phyloP scores from a whole-genome alignment of 1,140 invertebrate species.

The Holotrichia oblita region DNA sequence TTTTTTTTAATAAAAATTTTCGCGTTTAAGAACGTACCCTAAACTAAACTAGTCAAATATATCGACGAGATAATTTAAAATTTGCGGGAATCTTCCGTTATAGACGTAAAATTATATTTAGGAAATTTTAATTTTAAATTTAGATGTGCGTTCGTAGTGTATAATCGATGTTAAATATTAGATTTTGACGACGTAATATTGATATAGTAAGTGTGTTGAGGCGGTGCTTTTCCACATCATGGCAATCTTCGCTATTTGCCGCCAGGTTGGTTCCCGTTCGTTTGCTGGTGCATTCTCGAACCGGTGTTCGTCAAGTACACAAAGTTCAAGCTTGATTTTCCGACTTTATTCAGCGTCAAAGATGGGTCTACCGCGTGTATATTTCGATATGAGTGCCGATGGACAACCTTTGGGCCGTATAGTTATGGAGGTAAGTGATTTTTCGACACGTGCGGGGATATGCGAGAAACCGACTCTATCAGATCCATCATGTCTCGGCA shows the following conservation, averaged over 20 bases:
- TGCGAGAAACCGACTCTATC: background rate
- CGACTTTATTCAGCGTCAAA: conserved; percentile 57
- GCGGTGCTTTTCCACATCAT: conserved; percentile 47
- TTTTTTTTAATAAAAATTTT: background rate
- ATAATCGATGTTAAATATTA: background rate
- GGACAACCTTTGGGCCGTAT: conserved; percentile 83
- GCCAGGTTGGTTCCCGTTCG: conserved; percentile 55
- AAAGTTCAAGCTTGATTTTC: conserved; percentile 44
- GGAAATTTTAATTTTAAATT: background rate
- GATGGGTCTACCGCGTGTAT: conserved; percentile 87
- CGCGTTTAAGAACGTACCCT: background rate
- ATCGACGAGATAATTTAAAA: background rate
- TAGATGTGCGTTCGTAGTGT: background rate
- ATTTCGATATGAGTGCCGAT: conserved; percentile 90
- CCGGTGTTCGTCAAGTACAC: conserved; percentile 50
- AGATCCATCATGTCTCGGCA: conserved; percentile 34
- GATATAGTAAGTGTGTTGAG: background rate
- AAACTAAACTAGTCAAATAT: background rate
- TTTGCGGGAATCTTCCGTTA: background rate
- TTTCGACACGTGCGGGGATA: conserved; percentile 26
- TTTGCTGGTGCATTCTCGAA: conserved; percentile 54
- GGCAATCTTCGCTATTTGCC: conserved; percentile 58
- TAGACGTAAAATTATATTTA: background rate
- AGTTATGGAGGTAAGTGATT: conserved; percentile 85
- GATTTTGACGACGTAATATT: background rate